Base-by-base conservation (phyloP, 2,888 invertebrate genomes). In the Scaptomyza reducta region DNA sequence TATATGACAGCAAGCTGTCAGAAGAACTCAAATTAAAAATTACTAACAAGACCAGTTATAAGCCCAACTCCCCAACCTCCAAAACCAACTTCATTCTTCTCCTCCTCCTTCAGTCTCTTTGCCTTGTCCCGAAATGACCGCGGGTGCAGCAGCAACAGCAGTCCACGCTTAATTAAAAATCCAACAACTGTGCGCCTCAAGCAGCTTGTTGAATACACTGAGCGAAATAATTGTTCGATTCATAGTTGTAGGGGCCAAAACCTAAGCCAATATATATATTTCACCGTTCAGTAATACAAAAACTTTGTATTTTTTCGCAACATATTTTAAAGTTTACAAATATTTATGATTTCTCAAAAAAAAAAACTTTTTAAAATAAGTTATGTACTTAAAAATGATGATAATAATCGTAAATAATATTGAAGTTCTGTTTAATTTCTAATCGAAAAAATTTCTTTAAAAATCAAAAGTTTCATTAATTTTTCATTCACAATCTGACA, bases 1-100 rank as follows among this genome's bases (percentile, higher is more conserved):
- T 90, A 89, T 90, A 90, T 90, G 90, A 90, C 90, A 90, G 89
- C 87, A 53, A 87, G 89, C 90, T 90, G 90, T 90, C 90, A 90
- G 88, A 89, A 90, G 88, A 86, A 76, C 88, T 90, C 90, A 90
- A 90, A 90, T 90, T 89, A 89, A 89, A 89, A 87, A 89, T 89
- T 88, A 89, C 88, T 89, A 88, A 89, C 85, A 88, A 83, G 87
- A 77, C 84, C 77, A 82, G 87, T 85, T 62, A 49, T 38, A 38
- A 31, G 3, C 3, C 38, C 22, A 13, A 14, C 7, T 9, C n/a
- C 22, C 5, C 4, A 31, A 10, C 11, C 10, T 3, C 18, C 18
- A 7, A 49, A 10, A 18, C 18, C 11, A 22, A 11, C 35, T 22
- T 22, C 49, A 22, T 35, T 22, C 33, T 7, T 9, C 38, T 46